Base-by-base conservation (phyloP, 1,140 invertebrate genomes). In the Maconellicoccus hirsutus region DNA sequence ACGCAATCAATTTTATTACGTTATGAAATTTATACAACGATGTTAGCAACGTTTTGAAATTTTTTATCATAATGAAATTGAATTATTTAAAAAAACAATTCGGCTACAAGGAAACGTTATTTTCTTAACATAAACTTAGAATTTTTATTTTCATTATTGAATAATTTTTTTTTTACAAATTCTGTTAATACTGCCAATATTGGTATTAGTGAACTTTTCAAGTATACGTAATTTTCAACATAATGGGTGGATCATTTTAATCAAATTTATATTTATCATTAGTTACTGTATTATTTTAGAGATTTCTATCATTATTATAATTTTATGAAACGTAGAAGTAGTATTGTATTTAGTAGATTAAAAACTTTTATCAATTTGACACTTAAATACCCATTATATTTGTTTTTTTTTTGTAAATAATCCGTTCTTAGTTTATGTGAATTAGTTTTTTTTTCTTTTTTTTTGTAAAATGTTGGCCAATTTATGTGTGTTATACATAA, bases 1-100 rank as follows among this genome's bases (percentile, higher is more conserved):
- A 23, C 22, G 25, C 21, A 66, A 66, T 66, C 61, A 26, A 25
- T 66, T 59, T 66, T 66, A 66, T 66, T 25, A 66, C n/a, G n/a
- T n/a, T 25, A 66, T 16, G 21, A 66, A 26, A 66, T 66, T 66
- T 66, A n/a, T 19, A 66, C 61, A 12, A 66, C 4, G 21, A 22
- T 23, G 4, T 52, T 16, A 3, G 42, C 42, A 52, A 52, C 42
- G n/a, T n/a, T n/a, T n/a, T n/a, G n/a, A n/a, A n/a, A n/a, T 52
- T 52, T 52, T 52, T 8, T 52, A 52, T 16, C n/a, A 19, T 16
- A 19, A 52, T 52, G n/a, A 52, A 3, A 33, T 33, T 33, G 42
- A 52, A 52, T n/a, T n/a, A 52, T 52, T 52, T 52, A 16, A 52
- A 52, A 52, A 52, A 52, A 52, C n/a, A n/a, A n/a, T n/a, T n/a